phyloP scores from a whole-genome alignment of 2,113 vertebrate genomes.

The Penelope pileata region DNA sequence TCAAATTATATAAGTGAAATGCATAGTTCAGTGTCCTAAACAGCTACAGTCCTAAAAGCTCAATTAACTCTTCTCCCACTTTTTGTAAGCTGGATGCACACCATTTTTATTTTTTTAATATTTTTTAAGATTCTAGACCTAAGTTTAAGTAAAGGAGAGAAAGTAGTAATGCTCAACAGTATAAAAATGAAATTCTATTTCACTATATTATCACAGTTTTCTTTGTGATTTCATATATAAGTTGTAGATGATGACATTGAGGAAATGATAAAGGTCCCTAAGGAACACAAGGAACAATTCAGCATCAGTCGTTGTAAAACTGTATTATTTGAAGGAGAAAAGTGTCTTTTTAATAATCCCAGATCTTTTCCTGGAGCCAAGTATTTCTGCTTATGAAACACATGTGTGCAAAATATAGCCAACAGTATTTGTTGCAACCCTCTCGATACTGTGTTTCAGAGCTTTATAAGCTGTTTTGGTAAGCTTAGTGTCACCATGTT shows the following conservation, averaged over 20 bases:
- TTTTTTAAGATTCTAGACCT: constrained; percentile 39
- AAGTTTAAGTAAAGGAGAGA: constrained; percentile 43
- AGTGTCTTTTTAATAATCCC: too few species aligned
- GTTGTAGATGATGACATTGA: neutral
- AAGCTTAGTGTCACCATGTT: neutral
- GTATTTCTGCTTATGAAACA: neutral
- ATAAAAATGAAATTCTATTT: neutral
- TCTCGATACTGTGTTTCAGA: neutral
- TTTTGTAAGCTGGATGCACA: neutral
- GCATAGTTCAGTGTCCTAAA: neutral
- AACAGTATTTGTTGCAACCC: neutral
- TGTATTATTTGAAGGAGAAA: neutral
- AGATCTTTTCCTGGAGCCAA: neutral
- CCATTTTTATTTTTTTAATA: constrained; percentile 28
- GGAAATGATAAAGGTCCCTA: neutral
- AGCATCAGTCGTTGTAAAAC: neutral
- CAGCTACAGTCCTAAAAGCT: neutral
- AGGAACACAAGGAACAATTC: neutral
- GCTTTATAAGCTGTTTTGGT: neutral
- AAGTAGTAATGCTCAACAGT: neutral
- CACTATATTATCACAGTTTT: neutral
- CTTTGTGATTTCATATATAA: neutral
- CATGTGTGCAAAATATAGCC: neutral
- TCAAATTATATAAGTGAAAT: neutral
- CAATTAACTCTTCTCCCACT: neutral